phyloP scores from a whole-genome alignment of 2,113 vertebrate species.

The Galeopterus variegatus region DNA sequence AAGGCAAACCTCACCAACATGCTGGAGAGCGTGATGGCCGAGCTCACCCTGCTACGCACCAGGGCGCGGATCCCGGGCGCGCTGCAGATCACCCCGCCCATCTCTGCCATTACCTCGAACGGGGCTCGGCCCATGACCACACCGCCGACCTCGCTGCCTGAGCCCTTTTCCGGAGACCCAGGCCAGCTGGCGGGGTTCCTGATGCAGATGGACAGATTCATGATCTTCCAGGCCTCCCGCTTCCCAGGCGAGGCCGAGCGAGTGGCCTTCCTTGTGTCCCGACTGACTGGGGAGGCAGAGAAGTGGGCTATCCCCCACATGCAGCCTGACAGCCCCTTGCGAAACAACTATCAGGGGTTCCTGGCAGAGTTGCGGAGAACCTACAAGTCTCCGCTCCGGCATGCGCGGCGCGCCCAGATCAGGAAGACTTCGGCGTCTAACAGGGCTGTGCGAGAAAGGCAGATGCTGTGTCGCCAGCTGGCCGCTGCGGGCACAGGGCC shows the following conservation, averaged over 20 bases:
- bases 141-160: conserved; percentile 78
- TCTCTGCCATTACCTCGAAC: conserved; percentile 67
- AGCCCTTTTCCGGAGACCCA: conserved; percentile 81
- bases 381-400: conserved; percentile 79
- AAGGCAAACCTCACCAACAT: conserved; percentile 83
- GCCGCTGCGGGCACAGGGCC: conserved; percentile 31
- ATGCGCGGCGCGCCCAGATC: conserved; percentile 76
- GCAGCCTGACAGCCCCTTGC: conserved; percentile 82
- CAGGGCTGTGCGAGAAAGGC: conserved; percentile 55
- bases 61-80: conserved; percentile 77
- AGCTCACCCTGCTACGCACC: conserved; percentile 79
- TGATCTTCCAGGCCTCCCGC: conserved; percentile 84
- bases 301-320: conserved; percentile 82
- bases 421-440: conserved; percentile 74
- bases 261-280: conserved; percentile 81
- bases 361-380: conserved; percentile 81
- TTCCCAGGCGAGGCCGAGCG: conserved; percentile 79
- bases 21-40: conserved; percentile 84
- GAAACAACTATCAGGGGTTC: conserved; percentile 82
- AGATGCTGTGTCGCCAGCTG: conserved; percentile 77
- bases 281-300: conserved; percentile 79
- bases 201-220: conserved; percentile 85
- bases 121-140: conserved; percentile 79
- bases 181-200: conserved; percentile 82
- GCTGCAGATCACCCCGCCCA: conserved; percentile 82